phyloP scores from a whole-genome alignment of 1,140 invertebrate genomes.

The Lepidotrigona ventralis region DNA sequence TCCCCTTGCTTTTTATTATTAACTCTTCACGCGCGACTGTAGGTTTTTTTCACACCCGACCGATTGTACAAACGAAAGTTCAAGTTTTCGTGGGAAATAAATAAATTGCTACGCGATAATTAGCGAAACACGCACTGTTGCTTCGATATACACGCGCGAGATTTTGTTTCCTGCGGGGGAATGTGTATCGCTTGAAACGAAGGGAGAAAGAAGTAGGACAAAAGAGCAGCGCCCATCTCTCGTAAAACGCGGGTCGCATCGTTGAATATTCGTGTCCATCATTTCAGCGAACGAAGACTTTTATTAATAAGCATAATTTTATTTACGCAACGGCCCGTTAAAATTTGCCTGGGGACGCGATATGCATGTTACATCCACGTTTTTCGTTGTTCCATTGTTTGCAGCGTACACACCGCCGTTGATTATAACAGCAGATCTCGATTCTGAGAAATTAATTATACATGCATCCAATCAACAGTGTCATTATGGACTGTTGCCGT shows the following conservation, averaged over 20 bases:
- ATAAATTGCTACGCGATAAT: too few species aligned
- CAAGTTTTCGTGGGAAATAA: too few species aligned
- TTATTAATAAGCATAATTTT: background rate
- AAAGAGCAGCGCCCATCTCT: too few species aligned
- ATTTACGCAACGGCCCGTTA: background rate
- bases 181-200: background rate
- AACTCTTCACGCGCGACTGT: background rate
- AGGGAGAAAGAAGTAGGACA: too few species aligned
- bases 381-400: background rate
- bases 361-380: background rate
- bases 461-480: constrained; percentile 29
- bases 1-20: constrained; percentile 26
- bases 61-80: background rate
- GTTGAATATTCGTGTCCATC: too few species aligned
- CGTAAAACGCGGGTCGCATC: too few species aligned
- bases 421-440: background rate
- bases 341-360: background rate
- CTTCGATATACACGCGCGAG: background rate
- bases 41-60: background rate
- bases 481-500: background rate
- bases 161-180: background rate
- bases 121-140: too few species aligned
- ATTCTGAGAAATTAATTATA: constrained; percentile 40
- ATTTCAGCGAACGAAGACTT: too few species aligned
- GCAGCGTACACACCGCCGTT: background rate